Percentiles rank a stretch among this genome's conserved stretches.
These are phyloP conservation scores for Eulemur macaco DNA, from an alignment of 2,113 vertebrate species.

Conservation along the genomic window DNA sequence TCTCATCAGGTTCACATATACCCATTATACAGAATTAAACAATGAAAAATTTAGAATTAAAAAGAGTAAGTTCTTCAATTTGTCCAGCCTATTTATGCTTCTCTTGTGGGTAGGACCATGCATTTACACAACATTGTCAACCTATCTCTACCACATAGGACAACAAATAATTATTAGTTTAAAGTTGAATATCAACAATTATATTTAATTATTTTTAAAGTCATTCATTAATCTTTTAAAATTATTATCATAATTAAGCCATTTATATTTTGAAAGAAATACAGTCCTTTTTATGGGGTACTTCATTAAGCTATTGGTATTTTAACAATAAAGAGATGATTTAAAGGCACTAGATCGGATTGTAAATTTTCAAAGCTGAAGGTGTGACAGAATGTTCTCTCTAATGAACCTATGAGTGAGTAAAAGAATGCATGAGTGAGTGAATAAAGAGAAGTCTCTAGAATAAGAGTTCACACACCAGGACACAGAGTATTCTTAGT, in stretches of 20 bases:
- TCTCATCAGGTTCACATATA: neutral
- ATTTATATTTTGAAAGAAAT: neutral
- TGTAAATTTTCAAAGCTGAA: neutral
- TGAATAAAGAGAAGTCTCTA: neutral
- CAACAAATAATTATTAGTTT: neutral
- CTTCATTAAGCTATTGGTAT: neutral
- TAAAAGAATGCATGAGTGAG: neutral
- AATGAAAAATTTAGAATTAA: neutral
- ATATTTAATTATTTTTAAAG: neutral
- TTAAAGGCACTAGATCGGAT: neutral
- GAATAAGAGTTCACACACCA: neutral
- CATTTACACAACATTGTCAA: neutral
- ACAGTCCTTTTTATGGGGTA: neutral
- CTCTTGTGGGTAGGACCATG: neutral
- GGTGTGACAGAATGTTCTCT: neutral
- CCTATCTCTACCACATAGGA: neutral
- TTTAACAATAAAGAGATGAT: neutral
- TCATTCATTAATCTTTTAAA: neutral
- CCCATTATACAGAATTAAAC: neutral
- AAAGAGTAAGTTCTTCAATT: neutral
- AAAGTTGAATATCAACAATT: constrained; percentile 2
- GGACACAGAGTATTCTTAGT: neutral
- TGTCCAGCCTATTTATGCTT: neutral
- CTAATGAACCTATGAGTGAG: neutral
- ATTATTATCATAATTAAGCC: neutral